Evolutionary conservation across 2,888 invertebrate genomes (phyloP).

Genomic region (Cylloceria caligata): DNA sequence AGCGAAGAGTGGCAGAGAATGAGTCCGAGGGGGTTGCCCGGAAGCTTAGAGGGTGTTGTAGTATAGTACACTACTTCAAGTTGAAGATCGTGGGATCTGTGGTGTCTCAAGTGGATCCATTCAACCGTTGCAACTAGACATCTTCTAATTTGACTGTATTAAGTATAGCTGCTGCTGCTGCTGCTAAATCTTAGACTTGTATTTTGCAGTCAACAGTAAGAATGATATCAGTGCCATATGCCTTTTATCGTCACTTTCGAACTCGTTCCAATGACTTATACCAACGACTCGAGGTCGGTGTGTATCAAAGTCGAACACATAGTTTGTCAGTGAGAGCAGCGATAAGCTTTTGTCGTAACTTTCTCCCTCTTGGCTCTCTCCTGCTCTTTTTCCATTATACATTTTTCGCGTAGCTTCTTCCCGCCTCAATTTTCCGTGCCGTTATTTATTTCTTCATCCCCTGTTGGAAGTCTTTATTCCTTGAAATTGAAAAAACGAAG

Average conservation of each 20-base stretch:
- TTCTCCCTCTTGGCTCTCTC: not conserved
- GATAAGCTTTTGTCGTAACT: not conserved
- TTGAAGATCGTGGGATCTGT: constrained; percentile 73
- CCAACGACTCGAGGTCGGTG: not conserved
- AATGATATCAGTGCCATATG: not conserved
- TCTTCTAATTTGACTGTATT: constrained; percentile 26
- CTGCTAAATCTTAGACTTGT: not conserved
- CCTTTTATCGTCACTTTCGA: constrained; percentile 8
- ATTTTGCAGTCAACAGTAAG: not conserved
- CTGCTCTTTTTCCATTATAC: not conserved
- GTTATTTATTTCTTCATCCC: not conserved
- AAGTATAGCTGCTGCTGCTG: not conserved
- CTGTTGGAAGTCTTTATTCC: no score
- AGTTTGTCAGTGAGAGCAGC: not conserved
- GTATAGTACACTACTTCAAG: constrained; percentile 65
- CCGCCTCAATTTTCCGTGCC: not conserved
- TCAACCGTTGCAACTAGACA: constrained; percentile 49
- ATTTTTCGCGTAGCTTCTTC: not conserved
- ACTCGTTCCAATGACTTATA: not conserved
- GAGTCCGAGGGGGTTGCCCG: constrained; percentile 54
- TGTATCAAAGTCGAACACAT: not conserved
- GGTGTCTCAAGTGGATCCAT: constrained; percentile 76
- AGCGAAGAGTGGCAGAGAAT: constrained; percentile 24
- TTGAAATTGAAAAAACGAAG: constrained; percentile 28
- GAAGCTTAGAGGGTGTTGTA: constrained; percentile 50